Conservation (phyloP, 1,140 invertebrate genomes). For the Drosophila tropicalis region DNA sequence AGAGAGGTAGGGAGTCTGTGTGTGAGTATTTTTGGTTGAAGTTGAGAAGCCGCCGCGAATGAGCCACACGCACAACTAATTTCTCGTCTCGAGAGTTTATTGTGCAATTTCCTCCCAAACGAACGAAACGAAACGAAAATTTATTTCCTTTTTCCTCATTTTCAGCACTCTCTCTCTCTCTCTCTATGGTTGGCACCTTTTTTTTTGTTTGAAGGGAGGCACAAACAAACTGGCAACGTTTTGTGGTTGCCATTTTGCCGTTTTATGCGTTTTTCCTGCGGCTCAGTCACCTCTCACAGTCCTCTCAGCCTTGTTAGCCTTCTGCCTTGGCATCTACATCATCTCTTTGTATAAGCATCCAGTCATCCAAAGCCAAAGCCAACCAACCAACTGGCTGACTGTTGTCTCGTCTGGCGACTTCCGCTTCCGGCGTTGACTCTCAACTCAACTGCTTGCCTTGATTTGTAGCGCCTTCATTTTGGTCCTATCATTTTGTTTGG, state of each 20-base stretch:
- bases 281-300: slow-evolving; percentile 43
- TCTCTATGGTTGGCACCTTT: slow-evolving; percentile 18
- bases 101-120: slow-evolving; percentile 72
- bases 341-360: slow-evolving; percentile 20
- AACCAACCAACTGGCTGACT: neutral
- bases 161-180: slow-evolving; percentile 13
- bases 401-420: slow-evolving; percentile 41
- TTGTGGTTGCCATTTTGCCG: slow-evolving; percentile 68
- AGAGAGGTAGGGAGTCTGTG: neutral
- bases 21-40: too few relatives aligned
- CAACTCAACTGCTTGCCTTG: slow-evolving; percentile 41
- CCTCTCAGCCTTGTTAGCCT: slow-evolving; percentile 44
- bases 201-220: neutral
- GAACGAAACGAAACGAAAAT: slow-evolving; percentile 44
- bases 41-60: slow-evolving; percentile 46
- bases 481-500: slow-evolving; percentile 48
- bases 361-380: neutral
- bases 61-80: slow-evolving; percentile 69
- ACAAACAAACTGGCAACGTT: slow-evolving; percentile 55
- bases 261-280: slow-evolving; percentile 71
- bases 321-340: slow-evolving; percentile 46
- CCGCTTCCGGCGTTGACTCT: slow-evolving; percentile 56
- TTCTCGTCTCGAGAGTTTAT: slow-evolving; percentile 77
- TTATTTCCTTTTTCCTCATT: slow-evolving; percentile 46
- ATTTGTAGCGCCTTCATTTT: slow-evolving; percentile 65